Conservation (phyloP, 2,888 invertebrate genomes). For the Cordylochernes scorpioides region DNA sequence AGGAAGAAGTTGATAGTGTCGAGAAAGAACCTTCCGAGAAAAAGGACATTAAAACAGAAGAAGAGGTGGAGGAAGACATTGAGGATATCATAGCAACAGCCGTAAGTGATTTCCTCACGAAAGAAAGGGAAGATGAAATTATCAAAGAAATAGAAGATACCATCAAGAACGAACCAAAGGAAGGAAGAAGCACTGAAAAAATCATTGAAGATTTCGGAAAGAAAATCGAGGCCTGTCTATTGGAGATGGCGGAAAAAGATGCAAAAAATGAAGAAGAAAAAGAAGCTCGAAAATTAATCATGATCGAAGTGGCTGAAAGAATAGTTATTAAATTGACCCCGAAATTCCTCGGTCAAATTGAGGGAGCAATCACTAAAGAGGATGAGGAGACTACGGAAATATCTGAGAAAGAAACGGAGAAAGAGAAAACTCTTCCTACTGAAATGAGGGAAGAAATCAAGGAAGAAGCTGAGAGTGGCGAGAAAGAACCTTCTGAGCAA, state of each 20-base stretch:
- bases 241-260: background rate
- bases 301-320: background rate
- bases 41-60: background rate
- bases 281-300: background rate
- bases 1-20: conserved; percentile 1
- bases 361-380: background rate
- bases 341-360: too few species aligned
- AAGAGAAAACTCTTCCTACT: too few species aligned
- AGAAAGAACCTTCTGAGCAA: too few species aligned
- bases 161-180: too few species aligned
- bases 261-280: background rate
- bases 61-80: background rate
- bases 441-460: too few species aligned
- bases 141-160: too few species aligned
- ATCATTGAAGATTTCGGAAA: background rate
- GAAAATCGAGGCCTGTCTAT: background rate
- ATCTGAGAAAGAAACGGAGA: too few species aligned
- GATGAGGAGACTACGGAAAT: background rate
- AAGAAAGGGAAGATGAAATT: background rate
- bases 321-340: background rate
- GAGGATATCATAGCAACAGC: background rate
- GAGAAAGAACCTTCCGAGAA: background rate
- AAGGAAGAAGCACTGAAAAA: background rate
- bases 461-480: too few species aligned
- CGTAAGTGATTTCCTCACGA: background rate